Evolutionary conservation across 2,113 vertebrate genomes (phyloP).

Genomic region (Zingel zingel): DNA sequence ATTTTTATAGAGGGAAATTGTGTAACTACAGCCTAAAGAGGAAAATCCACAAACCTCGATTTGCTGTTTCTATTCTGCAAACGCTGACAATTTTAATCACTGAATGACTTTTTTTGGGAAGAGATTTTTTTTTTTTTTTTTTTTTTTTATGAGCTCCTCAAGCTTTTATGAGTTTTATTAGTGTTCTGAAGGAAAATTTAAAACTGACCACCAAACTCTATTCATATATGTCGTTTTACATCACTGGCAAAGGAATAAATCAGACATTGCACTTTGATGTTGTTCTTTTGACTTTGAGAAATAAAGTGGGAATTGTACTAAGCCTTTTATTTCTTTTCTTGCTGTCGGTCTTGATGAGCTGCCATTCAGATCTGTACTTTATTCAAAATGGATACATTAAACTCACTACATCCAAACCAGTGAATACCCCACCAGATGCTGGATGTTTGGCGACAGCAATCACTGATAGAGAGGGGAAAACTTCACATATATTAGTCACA

Average conservation of each 20-base stretch:
- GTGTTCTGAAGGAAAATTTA: neutral
- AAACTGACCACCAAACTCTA: neutral
- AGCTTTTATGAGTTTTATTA: constrained; percentile 4
- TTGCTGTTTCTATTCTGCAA: neutral
- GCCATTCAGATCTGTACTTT: neutral
- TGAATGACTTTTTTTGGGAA: neutral
- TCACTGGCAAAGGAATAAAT: neutral
- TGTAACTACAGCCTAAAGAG: constrained; percentile 3
- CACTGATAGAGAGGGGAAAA: neutral
- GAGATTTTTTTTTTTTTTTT: neutral
- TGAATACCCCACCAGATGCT: neutral
- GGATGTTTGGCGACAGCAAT: neutral
- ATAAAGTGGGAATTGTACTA: neutral
- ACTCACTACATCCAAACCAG: neutral
- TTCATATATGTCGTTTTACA: neutral
- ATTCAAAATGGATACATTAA: neutral
- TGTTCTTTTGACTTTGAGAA: neutral
- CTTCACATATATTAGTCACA: neutral
- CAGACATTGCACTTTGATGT: neutral
- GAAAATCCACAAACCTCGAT: constrained; percentile 22
- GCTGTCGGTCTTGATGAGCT: rapidly evolving
- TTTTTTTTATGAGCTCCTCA: neutral
- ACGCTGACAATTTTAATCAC: neutral
- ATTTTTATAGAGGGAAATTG: neutral
- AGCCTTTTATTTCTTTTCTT: neutral